Evolutionary conservation across 2,113 vertebrate genomes (phyloP).

Genomic region (Empidonax alnorum): DNA sequence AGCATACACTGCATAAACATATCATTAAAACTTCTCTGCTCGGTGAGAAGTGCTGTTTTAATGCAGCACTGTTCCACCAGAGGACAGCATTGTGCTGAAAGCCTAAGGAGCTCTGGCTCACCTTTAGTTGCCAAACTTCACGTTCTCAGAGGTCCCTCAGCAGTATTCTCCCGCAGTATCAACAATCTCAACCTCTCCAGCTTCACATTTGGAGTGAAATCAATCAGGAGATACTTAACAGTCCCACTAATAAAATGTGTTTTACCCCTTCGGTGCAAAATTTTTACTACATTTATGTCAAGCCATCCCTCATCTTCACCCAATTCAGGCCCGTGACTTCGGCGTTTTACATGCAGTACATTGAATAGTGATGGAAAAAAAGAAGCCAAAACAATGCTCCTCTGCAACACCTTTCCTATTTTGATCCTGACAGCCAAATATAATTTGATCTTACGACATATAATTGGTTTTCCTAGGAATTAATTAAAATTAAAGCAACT

Average conservation of each 20-base stretch:
- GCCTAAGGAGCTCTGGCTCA: neutral
- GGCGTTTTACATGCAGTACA: neutral
- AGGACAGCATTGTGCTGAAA: slow-evolving; percentile 19
- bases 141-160: neutral
- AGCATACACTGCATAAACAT: neutral
- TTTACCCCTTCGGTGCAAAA: neutral
- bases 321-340: neutral
- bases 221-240: neutral
- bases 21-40: neutral
- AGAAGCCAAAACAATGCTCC: neutral
- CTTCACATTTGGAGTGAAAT: neutral
- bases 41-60: neutral
- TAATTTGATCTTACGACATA: neutral
- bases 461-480: neutral
- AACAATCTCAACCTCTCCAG: neutral
- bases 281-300: neutral
- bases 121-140: neutral
- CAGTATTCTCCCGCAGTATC: neutral
- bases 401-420: neutral
- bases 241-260: neutral
- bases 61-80: neutral
- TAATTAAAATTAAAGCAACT: neutral
- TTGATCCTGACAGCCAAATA: neutral
- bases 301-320: neutral
- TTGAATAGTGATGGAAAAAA: neutral